Percentiles rank a stretch among this genome's conserved stretches.
These are phyloP conservation scores for Chauna torquata DNA, from an alignment of 2,113 vertebrate species.

Conservation along the genomic window DNA sequence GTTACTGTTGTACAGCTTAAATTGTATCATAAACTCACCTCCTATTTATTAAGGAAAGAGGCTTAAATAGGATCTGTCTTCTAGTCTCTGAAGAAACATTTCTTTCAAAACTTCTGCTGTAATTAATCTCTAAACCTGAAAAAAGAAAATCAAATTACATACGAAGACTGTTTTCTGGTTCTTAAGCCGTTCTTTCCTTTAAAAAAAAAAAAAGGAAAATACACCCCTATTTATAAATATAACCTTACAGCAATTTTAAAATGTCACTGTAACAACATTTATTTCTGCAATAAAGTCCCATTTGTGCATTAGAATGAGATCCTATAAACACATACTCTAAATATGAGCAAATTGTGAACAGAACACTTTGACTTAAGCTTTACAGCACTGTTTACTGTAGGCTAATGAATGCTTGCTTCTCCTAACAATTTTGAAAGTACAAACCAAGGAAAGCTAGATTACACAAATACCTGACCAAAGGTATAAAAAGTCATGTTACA, in stretches of 20 bases:
- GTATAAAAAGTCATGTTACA: background rate
- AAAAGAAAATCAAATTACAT: background rate
- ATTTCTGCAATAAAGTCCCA: conserved; percentile 18
- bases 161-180: background rate
- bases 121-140: background rate
- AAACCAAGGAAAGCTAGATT: background rate
- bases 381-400: background rate
- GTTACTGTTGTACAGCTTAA: background rate
- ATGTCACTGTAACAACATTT: background rate
- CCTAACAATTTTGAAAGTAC: background rate
- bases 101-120: background rate
- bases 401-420: conserved; percentile 27
- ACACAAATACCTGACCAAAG: background rate
- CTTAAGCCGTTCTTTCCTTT: background rate
- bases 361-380: background rate
- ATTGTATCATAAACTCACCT: background rate
- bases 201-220: background rate
- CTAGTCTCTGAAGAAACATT: background rate
- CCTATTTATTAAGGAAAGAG: background rate
- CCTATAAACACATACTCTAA: conserved; percentile 20
- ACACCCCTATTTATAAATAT: background rate
- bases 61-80: background rate
- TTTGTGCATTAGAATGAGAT: conserved; percentile 19
- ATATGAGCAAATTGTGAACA: conserved; percentile 9
- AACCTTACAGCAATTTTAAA: background rate